These are phyloP conservation scores for Etheostoma cragini DNA, from an alignment of 2,113 vertebrate species.

Conservation along the genomic window DNA sequence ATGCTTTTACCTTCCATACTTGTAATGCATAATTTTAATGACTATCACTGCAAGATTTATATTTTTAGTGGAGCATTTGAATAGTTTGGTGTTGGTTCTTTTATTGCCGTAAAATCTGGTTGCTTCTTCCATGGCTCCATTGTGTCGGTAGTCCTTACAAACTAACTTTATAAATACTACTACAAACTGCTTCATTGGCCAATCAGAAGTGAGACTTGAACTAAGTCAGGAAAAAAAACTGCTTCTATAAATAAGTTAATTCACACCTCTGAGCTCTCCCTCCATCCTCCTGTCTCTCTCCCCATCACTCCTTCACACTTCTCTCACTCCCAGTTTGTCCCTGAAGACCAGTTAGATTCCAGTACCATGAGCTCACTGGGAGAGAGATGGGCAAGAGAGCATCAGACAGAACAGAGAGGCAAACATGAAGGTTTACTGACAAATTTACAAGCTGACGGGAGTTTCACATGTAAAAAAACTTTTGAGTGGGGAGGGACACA, in stretches of 20 bases:
- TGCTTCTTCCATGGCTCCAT: too few species aligned
- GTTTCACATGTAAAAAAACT: conserved; percentile 7
- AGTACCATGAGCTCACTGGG: not conserved
- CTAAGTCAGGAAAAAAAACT: conserved; percentile 1
- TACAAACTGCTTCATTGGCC: not conserved
- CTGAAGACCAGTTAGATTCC: conserved; percentile 6
- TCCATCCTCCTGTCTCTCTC: conserved; percentile 20
- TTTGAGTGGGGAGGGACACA: not conserved
- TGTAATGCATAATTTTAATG: too few species aligned
- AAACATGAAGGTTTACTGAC: not conserved
- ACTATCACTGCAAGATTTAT: not conserved
- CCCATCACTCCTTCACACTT: conserved; percentile 6
- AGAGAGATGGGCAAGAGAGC: not conserved
- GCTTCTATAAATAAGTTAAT: conserved; percentile 28
- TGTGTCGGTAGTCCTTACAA: too few species aligned
- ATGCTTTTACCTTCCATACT: too few species aligned
- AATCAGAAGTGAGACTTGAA: not conserved
- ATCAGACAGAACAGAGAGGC: not conserved
- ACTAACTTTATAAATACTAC: not conserved
- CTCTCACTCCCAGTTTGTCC: conserved; percentile 2
- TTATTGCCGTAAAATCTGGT: not conserved
- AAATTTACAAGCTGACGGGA: not conserved
- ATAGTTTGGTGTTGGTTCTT: not conserved
- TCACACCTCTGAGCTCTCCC: conserved; percentile 22
- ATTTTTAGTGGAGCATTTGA: not conserved